These are phyloP conservation scores for Drosophila ustulata DNA, from an alignment of 2,888 invertebrate genomes.

Conservation along the genomic window DNA sequence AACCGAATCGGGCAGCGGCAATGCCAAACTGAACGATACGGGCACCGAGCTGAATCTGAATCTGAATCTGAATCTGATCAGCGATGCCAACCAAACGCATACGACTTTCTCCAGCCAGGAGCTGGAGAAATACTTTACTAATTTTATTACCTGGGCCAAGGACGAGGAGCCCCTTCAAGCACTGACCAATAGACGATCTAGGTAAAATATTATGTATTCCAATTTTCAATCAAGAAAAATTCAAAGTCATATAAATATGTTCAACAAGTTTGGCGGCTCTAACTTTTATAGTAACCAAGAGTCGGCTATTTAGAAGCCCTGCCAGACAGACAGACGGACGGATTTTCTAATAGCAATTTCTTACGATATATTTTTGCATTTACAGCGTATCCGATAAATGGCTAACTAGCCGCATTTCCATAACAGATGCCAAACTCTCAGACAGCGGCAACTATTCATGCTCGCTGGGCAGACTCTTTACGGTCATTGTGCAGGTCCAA, in stretches of 20 bases:
- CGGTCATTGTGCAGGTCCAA: constrained; percentile 88
- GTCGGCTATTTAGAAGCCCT: too few species aligned
- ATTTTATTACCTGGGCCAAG: constrained; percentile 79
- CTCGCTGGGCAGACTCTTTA: constrained; percentile 88
- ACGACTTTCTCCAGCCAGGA: constrained; percentile 56
- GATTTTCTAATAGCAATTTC: too few species aligned
- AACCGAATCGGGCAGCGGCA: constrained; percentile 37
- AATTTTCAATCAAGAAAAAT: too few species aligned
- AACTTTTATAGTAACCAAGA: too few species aligned
- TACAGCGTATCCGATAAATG: constrained; percentile 80
- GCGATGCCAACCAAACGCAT: constrained; percentile 58
- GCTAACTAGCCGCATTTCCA: constrained; percentile 82
- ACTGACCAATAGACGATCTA: constrained; percentile 68
- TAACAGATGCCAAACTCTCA: constrained; percentile 87
- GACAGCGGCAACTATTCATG: constrained; percentile 89
- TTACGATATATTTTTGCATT: too few species aligned
- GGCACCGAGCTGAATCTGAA: constrained; percentile 55
- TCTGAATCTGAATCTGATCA: constrained; percentile 61
- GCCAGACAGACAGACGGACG: too few species aligned
- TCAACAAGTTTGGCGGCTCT: too few species aligned
- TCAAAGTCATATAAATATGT: too few species aligned
- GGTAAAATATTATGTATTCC: constrained; percentile 45
- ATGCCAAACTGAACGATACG: constrained; percentile 41
- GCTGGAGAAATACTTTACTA: constrained; percentile 74
- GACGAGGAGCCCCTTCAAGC: constrained; percentile 73